Evolutionary conservation across 2,797 vertebrate species (phyloP).

Genomic region (Lophotriccus pileatus): DNA sequence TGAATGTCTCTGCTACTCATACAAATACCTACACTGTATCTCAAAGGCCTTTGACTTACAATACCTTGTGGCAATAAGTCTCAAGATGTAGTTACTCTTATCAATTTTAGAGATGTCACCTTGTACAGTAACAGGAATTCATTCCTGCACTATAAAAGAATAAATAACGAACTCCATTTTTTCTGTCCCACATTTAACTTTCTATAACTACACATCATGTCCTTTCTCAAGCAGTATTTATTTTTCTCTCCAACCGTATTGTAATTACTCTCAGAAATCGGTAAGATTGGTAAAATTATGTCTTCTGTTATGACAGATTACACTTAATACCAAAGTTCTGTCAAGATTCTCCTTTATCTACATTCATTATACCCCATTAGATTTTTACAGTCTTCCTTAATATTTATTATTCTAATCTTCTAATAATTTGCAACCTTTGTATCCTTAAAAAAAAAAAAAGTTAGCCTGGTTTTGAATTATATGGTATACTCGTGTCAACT

Average conservation of each 20-base stretch:
- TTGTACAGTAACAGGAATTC: background rate
- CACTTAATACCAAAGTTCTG: background rate
- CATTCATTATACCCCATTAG: background rate
- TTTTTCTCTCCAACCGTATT: background rate
- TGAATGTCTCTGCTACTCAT: background rate
- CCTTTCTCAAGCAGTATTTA: background rate
- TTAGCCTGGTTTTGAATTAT: background rate
- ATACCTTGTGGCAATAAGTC: background rate
- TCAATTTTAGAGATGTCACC: background rate
- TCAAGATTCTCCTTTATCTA: background rate
- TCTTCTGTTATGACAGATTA: background rate
- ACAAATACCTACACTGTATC: background rate
- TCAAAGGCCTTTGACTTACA: background rate
- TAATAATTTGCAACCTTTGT: background rate
- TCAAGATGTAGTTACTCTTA: background rate
- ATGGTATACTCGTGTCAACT: background rate
- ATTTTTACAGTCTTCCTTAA: background rate
- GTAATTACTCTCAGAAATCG: background rate
- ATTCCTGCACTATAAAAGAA: background rate
- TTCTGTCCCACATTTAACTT: background rate
- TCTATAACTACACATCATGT: background rate
- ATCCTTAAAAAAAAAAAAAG: background rate
- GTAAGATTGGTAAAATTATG: background rate
- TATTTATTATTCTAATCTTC: background rate
- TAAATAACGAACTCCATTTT: background rate